Percentiles rank a stretch among this genome's conserved stretches.
phyloP scores from a whole-genome alignment of 2,113 vertebrate genomes.

The Numida meleagris region DNA sequence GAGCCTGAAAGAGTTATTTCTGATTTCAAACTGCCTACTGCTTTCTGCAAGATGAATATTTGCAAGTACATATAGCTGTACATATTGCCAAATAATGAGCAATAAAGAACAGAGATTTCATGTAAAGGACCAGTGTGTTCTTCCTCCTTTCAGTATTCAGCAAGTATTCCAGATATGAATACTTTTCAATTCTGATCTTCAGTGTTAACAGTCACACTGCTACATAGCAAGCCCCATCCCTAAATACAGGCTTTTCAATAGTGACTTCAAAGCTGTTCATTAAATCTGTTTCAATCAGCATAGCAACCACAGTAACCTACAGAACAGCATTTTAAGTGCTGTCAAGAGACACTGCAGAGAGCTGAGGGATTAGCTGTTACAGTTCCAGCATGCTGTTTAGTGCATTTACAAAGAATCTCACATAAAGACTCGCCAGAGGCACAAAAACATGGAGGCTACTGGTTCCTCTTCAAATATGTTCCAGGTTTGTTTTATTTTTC shows the following conservation, averaged over 20 bases:
- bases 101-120: neutral
- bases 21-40: neutral
- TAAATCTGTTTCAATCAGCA: slow-evolving; percentile 44
- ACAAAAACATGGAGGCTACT: neutral
- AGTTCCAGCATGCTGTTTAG: neutral
- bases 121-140: neutral
- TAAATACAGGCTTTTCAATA: slow-evolving; percentile 14
- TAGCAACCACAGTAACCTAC: slow-evolving; percentile 29
- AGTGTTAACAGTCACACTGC: neutral
- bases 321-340: slow-evolving; percentile 20
- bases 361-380: neutral
- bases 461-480: neutral
- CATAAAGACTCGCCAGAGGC: neutral
- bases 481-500: neutral
- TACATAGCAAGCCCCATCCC: neutral
- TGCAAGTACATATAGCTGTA: neutral
- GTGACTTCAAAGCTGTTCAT: slow-evolving; percentile 36
- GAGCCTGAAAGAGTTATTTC: neutral
- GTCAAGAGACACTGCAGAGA: slow-evolving; percentile 28
- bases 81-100: neutral
- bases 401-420: neutral
- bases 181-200: neutral
- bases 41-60: neutral
- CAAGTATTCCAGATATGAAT: neutral
- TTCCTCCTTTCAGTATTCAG: neutral